Percentiles rank a stretch among this genome's conserved stretches.
Conservation (phyloP, 2,888 invertebrate species). For the Epsilonema sp. region DNA sequence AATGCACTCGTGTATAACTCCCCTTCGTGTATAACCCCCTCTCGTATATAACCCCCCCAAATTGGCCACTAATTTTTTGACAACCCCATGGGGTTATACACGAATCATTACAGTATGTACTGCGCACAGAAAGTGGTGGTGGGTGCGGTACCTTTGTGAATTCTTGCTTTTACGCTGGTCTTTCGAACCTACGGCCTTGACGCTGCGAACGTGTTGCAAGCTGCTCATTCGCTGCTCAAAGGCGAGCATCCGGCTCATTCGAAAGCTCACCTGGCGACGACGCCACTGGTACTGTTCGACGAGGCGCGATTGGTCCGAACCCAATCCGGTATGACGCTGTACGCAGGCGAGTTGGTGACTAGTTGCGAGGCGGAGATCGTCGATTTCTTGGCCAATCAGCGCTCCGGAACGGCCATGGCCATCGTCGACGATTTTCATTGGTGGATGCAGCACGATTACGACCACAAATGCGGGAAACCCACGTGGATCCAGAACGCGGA, state of each 20-base stretch:
- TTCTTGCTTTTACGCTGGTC: background rate
- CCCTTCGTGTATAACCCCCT: no score
- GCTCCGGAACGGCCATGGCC: no score
- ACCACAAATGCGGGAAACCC: background rate
- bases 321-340: background rate
- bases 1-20: no score
- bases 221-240: background rate
- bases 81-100: no score
- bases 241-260: background rate
- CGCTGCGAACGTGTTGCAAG: background rate
- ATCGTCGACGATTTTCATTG: constrained; percentile 1
- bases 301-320: background rate
- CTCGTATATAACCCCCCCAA: no score
- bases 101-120: no score
- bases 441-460: background rate
- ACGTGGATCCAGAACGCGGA: background rate
- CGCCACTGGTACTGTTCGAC: background rate
- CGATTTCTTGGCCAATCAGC: no score
- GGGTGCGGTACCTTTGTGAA: no score
- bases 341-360: background rate
- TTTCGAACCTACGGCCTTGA: constrained; percentile 2
- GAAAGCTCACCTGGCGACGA: no score
- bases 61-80: no score
- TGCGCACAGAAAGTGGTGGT: no score
- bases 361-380: background rate